Evolutionary conservation across 2,797 vertebrate genomes (phyloP).

Genomic region (Clarias fuscus): DNA sequence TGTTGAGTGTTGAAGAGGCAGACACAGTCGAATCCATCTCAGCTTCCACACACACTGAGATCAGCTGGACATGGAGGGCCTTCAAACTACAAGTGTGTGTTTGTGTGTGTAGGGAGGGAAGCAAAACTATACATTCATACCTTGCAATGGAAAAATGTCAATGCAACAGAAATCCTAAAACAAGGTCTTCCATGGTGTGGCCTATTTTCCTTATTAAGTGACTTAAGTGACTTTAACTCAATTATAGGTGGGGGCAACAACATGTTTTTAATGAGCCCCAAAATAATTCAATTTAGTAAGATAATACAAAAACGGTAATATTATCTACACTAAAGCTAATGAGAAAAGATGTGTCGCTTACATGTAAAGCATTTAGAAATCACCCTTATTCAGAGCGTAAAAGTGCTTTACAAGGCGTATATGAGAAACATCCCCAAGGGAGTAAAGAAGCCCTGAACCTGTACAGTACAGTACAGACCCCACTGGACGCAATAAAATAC

Average conservation of each 20-base stretch:
- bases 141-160: not conserved
- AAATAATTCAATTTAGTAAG: not conserved
- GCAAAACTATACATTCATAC: not conserved
- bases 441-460: not conserved
- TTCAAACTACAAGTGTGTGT: conserved; percentile 46
- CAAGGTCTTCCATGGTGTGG: not conserved
- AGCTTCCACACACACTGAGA: conserved; percentile 43
- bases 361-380: not conserved
- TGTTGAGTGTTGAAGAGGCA: conserved; percentile 6
- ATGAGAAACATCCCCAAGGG: not conserved
- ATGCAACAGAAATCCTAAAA: not conserved
- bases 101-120: not conserved
- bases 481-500: no score
- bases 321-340: not conserved
- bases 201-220: not conserved
- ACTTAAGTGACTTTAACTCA: not conserved
- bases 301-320: not conserved
- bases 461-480: no score
- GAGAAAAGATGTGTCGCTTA: not conserved
- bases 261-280: not conserved
- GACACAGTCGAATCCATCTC: not conserved
- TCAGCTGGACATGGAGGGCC: conserved; percentile 52
- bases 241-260: not conserved
- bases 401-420: not conserved
- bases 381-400: not conserved